Percentiles rank a stretch among this genome's conserved stretches.
Conservation (phyloP, 2,888 invertebrate genomes). For the Heliconius hortense region DNA sequence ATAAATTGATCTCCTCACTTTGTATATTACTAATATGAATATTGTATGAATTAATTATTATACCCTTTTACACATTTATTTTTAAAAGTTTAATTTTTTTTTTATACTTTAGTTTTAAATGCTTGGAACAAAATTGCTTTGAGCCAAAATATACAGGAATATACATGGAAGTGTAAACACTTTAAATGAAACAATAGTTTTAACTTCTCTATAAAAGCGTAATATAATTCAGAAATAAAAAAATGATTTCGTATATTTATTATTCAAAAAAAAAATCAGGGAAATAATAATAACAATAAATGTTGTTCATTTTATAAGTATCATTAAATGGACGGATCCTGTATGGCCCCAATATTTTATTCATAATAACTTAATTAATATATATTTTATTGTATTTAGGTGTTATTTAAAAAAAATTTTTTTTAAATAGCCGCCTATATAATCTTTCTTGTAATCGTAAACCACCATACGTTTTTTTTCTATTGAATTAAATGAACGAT, state of each 20-base stretch:
- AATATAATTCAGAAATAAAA: no score
- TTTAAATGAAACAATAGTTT: no score
- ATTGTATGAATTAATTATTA: background rate
- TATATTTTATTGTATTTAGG: background rate
- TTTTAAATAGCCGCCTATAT: background rate
- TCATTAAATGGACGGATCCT: background rate
- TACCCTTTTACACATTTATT: background rate
- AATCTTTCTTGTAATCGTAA: background rate
- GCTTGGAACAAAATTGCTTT: background rate
- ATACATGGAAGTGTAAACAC: no score
- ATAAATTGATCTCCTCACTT: conserved; percentile 9
- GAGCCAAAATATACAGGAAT: background rate
- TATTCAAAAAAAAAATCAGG: background rate
- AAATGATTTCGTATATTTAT: background rate
- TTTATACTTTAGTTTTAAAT: background rate
- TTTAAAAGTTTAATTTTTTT: no score
- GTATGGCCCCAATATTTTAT: background rate
- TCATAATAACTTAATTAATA: background rate
- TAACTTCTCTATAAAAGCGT: no score
- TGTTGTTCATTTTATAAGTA: background rate
- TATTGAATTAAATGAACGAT: no score
- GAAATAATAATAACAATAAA: conserved; percentile 4
- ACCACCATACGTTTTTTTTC: background rate
- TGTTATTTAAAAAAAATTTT: background rate
- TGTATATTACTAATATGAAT: background rate